These are phyloP conservation scores for Megathymus violae DNA, from an alignment of 1,140 invertebrate genomes.

Conservation along the genomic window DNA sequence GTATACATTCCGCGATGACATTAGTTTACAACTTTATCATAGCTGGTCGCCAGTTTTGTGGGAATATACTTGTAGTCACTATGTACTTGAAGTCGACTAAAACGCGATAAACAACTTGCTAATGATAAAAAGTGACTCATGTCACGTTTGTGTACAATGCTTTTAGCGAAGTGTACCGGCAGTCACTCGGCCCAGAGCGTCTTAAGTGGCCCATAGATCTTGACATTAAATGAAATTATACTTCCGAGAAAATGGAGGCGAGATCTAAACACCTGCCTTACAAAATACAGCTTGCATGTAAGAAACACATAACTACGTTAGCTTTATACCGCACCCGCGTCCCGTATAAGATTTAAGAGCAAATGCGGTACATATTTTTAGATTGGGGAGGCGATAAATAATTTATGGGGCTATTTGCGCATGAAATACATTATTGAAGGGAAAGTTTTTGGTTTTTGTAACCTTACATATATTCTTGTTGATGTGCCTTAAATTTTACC, in stretches of 20 bases:
- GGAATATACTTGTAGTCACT: no score
- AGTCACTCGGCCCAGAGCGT: neutral
- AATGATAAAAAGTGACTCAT: neutral
- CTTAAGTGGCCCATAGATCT: neutral
- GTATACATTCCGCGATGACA: no score
- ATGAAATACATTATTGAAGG: slow-evolving; percentile 24
- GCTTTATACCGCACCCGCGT: slow-evolving; percentile 11
- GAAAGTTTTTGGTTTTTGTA: slow-evolving; percentile 1
- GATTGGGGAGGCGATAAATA: slow-evolving; percentile 25
- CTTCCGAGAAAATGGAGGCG: neutral
- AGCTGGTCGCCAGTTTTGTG: no score
- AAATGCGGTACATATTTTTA: slow-evolving; percentile 27
- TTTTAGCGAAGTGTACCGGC: no score
- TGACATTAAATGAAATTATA: neutral
- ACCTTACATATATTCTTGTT: neutral
- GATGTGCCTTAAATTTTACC: no score
- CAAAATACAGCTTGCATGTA: slow-evolving; percentile 10
- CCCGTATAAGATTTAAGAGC: slow-evolving; percentile 19
- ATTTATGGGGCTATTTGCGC: slow-evolving; percentile 23
- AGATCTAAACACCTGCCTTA: neutral
- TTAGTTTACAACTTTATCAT: no score
- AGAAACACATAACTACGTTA: slow-evolving; percentile 16
- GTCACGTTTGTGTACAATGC: no score
- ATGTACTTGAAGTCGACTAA: no score
- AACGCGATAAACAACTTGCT: neutral